Conservation (phyloP, 2,113 vertebrate genomes). For the Elanus axillaris region DNA sequence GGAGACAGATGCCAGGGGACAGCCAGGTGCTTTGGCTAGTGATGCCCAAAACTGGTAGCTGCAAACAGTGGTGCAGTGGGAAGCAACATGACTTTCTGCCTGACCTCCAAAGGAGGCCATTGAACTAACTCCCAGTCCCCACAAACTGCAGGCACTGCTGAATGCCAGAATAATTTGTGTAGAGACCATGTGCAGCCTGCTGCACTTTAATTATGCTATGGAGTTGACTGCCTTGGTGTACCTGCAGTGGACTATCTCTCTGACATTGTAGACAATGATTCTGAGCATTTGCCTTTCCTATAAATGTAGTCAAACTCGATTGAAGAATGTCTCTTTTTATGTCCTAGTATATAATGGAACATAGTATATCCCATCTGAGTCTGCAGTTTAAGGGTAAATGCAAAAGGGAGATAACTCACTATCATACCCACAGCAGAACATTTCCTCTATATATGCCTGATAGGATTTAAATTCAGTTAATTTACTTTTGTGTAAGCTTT, state of each 20-base stretch:
- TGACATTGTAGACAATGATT: neutral
- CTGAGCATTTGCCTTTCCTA: neutral
- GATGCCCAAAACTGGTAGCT: neutral
- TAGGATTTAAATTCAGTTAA: conserved; percentile 52
- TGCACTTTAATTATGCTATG: neutral
- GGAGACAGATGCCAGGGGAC: neutral
- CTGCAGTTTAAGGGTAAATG: neutral
- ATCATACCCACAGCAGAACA: neutral
- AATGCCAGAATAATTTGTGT: neutral
- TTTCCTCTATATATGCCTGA: conserved; percentile 1
- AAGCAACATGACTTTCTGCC: neutral
- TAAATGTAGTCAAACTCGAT: neutral
- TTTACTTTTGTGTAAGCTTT: conserved; percentile 43
- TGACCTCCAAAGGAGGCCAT: neutral
- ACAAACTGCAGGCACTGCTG: neutral
- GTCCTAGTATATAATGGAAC: neutral
- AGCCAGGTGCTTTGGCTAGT: neutral
- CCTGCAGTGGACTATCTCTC: neutral
- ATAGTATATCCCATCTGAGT: neutral
- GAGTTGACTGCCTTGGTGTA: neutral
- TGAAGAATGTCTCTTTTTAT: conserved; percentile 8
- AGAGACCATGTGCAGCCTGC: neutral
- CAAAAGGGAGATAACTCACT: conserved; percentile 19
- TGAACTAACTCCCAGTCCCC: neutral
- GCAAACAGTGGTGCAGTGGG: neutral